These are phyloP conservation scores for Rhimphoctona megacephalus DNA, from an alignment of 2,888 invertebrate genomes.

Conservation along the genomic window DNA sequence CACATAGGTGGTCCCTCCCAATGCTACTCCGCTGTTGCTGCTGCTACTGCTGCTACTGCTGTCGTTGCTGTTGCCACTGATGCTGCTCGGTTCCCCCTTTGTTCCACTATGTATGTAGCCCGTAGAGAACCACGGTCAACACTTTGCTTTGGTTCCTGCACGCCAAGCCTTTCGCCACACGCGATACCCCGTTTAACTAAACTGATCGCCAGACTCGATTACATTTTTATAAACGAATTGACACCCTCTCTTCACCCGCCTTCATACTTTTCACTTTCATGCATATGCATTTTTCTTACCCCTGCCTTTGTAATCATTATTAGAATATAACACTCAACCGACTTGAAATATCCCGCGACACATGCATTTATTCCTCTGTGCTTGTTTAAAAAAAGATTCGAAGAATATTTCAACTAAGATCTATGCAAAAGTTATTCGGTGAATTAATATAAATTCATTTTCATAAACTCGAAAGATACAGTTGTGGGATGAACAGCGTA, in stretches of 20 bases:
- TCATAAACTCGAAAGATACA: background rate
- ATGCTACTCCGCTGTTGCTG: conserved; percentile 30
- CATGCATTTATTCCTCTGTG: no score
- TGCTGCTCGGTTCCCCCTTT: conserved; percentile 51
- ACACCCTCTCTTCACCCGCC: background rate
- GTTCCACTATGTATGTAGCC: conserved; percentile 22
- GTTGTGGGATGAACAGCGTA: no score
- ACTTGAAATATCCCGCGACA: background rate
- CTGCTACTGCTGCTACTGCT: conserved; percentile 27
- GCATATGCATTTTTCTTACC: background rate
- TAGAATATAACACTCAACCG: background rate
- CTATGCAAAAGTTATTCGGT: background rate
- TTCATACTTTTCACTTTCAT: background rate
- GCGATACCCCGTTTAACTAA: conserved; percentile 73
- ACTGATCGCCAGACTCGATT: conserved; percentile 61
- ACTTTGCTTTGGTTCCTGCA: conserved; percentile 55
- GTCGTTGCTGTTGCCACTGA: conserved; percentile 42
- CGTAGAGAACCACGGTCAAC: conserved; percentile 43
- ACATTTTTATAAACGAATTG: conserved; percentile 60
- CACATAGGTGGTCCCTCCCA: conserved; percentile 67
- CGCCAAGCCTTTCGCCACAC: conserved; percentile 59
- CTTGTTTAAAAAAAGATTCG: background rate
- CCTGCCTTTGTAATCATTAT: background rate
- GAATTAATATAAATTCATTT: background rate
- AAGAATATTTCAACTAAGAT: background rate